Base-by-base conservation (phyloP, 1,140 invertebrate species). In the Drosophila rufa region DNA sequence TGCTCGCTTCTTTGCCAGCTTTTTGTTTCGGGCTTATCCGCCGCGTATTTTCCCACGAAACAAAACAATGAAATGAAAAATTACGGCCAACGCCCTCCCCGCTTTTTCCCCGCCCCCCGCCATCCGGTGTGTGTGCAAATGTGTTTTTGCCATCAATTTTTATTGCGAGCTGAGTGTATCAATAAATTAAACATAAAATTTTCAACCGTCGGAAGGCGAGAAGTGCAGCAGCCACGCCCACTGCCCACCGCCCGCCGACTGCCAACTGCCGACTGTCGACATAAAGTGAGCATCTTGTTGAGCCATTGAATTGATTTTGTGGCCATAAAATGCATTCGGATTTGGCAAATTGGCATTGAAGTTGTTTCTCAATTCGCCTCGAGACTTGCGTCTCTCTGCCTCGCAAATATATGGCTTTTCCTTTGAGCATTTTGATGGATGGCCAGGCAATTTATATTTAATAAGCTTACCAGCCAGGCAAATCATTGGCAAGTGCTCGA, bases 41-140 rank as follows among this genome's bases (percentile, higher is more conserved):
- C 57, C 56, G 82, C 79, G 59, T 65, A 80, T 79, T 87, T 85
- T 87, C 77, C 80, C 80, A 83, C 80, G 61, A 55, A 86, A 62
- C 59, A 90, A 84, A 89, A 89, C 81, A 90, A 90, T 79, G 85
- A 90, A 89, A 89, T 89, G 85, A 90, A 89, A 85, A 90, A 89
- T 89, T 89, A 89, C 84, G 66, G 81, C 81, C 69, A 45, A 62
- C 66, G 42, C 62, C 60, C 25, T 11, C 17, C 15, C 22, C 12
- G 11, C 1, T 19, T 36, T 22, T 12, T n/a, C 25, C n/a, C 3
- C 33, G 4, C n/a, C 33, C 2, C 2, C 33, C 33, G 9, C 33
- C 62, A 43, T 57, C 56, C 27, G 67, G 48, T 73, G 79, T 57
- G 62, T 66, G 75, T 83, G 81, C 79, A 87, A 87, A 89, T 89